Evolutionary conservation across 2,888 invertebrate genomes (phyloP), one percentile per base, ranked within the genome.

Genomic region (Meteorus cinctellus): DNA sequence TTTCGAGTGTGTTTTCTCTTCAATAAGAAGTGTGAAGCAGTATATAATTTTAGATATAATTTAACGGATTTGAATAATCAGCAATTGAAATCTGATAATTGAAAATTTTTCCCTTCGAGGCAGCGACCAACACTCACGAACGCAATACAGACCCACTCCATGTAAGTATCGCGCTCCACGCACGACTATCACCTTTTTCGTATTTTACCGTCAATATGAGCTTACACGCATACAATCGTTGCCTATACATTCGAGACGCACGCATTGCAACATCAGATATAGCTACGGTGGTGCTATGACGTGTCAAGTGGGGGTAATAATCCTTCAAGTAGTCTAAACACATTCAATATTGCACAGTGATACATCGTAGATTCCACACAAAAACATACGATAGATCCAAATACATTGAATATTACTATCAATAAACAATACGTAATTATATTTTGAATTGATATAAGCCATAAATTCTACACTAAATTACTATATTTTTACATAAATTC

Each of bases 141-240:
- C 16, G 14, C 19, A 48, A 24, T 41, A 67, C 5, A 45, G 27
- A 14, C 27, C 8, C 8, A 48, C 16, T 27, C 10, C 68, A 48
- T 31, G 27, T n/a, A 10, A 29, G 51, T 14, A 27, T 51, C 63
- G 69, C 79, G 79, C 75, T 77, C 77, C 76, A 63, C 72, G 34
- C 63, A 60, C 75, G 70, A 79, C 79, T 81, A 81, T 79, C 76
- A 77, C 70, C 76, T 66, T 74, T 77, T 69, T 63, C 72, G 72
- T 75, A 75, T 71, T 71, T 74, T 71, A 73, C 67, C 75, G 66
- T 48, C 78, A 74, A 79, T 80, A 79, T 81, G 79, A 79, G 79
- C 31, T 67, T 4, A 5, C 16, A 48, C 19, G n/a, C 19, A 55
- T 55, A 55, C 36, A 16, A 41, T n/a, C 60, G 55, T 66, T 41